A percentile compares a stretch with the other conserved stretches of the same genome.
These are phyloP conservation scores for Perca flavescens DNA, from an alignment of 2,113 vertebrate species.

Conservation along the genomic window DNA sequence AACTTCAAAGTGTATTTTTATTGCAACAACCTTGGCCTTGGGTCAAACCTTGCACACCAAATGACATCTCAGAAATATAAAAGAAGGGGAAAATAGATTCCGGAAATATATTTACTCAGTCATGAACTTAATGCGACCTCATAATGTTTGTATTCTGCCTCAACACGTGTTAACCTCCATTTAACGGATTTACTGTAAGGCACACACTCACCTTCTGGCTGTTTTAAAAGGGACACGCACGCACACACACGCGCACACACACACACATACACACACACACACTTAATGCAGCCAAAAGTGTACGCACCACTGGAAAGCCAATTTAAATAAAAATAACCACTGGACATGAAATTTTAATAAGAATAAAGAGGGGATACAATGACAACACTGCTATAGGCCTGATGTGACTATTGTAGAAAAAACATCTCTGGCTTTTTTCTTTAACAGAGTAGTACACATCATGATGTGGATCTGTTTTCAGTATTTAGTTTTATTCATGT, in stretches of 20 bases:
- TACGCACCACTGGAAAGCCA: background rate
- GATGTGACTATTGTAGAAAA: slow-evolving; percentile 1
- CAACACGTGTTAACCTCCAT: slow-evolving; percentile 62
- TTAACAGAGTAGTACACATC: background rate
- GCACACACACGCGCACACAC: slow-evolving; percentile 6
- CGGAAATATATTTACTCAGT: slow-evolving; percentile 47
- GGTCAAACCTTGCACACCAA: background rate
- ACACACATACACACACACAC: background rate
- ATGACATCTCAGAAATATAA: slow-evolving; percentile 5
- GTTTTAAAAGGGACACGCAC: slow-evolving; percentile 36
- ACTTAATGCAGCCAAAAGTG: background rate
- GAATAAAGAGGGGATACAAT: background rate
- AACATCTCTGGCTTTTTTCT: background rate
- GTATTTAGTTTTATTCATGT: slow-evolving; percentile 6
- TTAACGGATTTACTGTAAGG: slow-evolving; percentile 48
- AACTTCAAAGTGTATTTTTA: slow-evolving; percentile 16
- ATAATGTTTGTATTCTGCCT: slow-evolving; percentile 63
- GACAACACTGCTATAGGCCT: background rate
- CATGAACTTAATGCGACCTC: slow-evolving; percentile 65
- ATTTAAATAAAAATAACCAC: slow-evolving; percentile 9
- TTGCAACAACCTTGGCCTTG: slow-evolving; percentile 16
- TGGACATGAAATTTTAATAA: slow-evolving; percentile 4
- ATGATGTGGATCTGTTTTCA: background rate
- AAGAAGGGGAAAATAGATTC: background rate
- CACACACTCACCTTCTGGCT: slow-evolving; percentile 54